phyloP scores from a whole-genome alignment of 2,797 vertebrate species.

The Gymnothorax javanicus region DNA sequence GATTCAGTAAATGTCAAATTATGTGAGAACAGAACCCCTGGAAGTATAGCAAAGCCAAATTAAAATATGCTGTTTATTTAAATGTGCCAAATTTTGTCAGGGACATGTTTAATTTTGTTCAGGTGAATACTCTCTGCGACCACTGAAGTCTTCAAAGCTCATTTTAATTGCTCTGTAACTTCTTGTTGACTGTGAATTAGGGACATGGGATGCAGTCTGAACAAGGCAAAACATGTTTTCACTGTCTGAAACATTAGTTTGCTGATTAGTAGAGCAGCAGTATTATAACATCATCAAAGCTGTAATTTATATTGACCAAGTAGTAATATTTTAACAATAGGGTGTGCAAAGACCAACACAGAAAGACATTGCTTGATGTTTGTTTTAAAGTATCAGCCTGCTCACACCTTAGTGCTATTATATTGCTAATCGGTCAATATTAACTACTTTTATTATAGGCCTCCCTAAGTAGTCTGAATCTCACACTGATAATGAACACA shows the following conservation, averaged over 20 bases:
- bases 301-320: neutral
- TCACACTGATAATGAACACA: neutral
- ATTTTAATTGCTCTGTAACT: neutral
- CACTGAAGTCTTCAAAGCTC: no score
- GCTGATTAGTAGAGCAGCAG: neutral
- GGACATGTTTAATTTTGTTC: neutral
- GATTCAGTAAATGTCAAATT: neutral
- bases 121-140: neutral
- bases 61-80: neutral
- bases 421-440: no score
- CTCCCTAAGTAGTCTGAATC: neutral
- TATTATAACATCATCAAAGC: neutral
- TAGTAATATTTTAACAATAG: neutral
- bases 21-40: neutral
- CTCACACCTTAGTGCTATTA: no score
- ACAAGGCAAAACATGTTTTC: neutral
- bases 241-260: neutral
- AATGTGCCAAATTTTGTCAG: neutral
- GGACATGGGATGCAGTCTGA: neutral
- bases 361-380: neutral
- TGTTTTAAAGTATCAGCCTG: neutral
- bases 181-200: neutral
- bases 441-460: no score
- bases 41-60: neutral
- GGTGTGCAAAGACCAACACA: neutral